A percentile compares a stretch with the other conserved stretches of the same genome.
These are phyloP conservation scores for Dusona sp. DNA, from an alignment of 2,888 invertebrate genomes.

Conservation along the genomic window DNA sequence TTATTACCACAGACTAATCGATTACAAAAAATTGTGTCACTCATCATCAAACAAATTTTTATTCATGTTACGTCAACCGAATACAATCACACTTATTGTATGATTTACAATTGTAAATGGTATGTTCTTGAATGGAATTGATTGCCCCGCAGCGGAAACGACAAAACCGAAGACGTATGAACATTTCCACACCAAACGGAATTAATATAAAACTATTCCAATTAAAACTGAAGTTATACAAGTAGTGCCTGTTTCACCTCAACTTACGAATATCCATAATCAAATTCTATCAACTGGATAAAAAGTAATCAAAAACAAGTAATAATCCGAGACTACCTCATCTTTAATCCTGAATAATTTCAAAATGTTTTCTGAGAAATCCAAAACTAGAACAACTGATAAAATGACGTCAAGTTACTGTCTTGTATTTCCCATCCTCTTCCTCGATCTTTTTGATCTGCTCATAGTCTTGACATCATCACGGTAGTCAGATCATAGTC, in stretches of 20 bases:
- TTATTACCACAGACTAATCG: slow-evolving; percentile 37
- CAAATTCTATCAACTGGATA: background rate
- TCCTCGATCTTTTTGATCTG: slow-evolving; percentile 48
- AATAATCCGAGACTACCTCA: background rate
- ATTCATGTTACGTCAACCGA: slow-evolving; percentile 20
- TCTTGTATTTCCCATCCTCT: slow-evolving; percentile 13
- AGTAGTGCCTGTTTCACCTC: background rate
- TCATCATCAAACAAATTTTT: slow-evolving; percentile 20
- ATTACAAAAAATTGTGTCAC: slow-evolving; percentile 54
- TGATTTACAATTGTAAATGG: slow-evolving; percentile 5
- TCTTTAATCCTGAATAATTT: background rate
- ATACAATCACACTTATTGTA: slow-evolving; percentile 7
- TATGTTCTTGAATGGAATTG: background rate
- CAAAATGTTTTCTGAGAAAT: background rate
- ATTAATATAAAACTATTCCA: background rate
- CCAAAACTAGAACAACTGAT: background rate
- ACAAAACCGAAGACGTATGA: background rate
- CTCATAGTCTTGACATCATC: slow-evolving; percentile 27
- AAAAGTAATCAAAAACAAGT: background rate
- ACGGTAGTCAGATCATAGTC: slow-evolving; percentile 43
- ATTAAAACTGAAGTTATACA: background rate
- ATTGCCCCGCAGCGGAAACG: background rate
- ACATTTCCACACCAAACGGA: background rate
- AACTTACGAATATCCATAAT: background rate
- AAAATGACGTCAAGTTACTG: slow-evolving; percentile 11